Conservation (phyloP, 1,140 invertebrate species). For the Neodiprion lecontei region DNA sequence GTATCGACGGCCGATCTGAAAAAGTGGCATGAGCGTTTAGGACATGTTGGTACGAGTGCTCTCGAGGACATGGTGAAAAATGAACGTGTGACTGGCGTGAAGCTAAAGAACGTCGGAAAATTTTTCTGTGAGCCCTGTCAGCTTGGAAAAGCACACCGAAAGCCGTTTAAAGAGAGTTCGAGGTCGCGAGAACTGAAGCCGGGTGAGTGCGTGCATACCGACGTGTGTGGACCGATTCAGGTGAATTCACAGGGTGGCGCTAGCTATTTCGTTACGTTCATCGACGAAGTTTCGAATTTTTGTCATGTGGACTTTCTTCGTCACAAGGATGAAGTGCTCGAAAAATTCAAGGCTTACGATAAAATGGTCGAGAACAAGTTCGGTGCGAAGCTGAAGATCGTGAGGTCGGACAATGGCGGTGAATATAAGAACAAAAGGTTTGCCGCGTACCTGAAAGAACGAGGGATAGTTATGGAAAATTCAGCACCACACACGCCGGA, state of each 20-base stretch:
- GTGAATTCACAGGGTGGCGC: constrained; percentile 43
- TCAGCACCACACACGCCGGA: not conserved
- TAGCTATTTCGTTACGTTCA: constrained; percentile 55
- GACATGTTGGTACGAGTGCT: constrained; percentile 22
- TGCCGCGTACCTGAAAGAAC: too few species aligned
- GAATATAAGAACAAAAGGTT: too few species aligned
- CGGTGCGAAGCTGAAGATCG: constrained; percentile 33
- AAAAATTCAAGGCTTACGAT: constrained; percentile 49
- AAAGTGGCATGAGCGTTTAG: constrained; percentile 28
- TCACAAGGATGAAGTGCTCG: constrained; percentile 49
- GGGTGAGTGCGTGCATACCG: constrained; percentile 47
- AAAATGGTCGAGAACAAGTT: constrained; percentile 45
- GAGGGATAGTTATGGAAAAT: not conserved
- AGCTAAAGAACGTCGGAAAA: constrained; percentile 37
- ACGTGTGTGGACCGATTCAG: constrained; percentile 57
- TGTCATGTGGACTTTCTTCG: constrained; percentile 53
- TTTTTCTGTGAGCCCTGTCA: constrained; percentile 39
- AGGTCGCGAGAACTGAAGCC: constrained; percentile 17
- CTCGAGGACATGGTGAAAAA: constrained; percentile 24
- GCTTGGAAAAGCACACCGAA: constrained; percentile 37
- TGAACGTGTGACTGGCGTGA: constrained; percentile 30
- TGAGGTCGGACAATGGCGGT: too few species aligned
- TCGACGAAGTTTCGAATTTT: constrained; percentile 55
- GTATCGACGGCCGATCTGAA: constrained; percentile 15
- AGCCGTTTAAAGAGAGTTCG: constrained; percentile 30